Percentiles rank a stretch among this genome's conserved stretches.
phyloP scores from a whole-genome alignment of 2,113 vertebrate genomes.

The Sylvilagus bachmani region DNA sequence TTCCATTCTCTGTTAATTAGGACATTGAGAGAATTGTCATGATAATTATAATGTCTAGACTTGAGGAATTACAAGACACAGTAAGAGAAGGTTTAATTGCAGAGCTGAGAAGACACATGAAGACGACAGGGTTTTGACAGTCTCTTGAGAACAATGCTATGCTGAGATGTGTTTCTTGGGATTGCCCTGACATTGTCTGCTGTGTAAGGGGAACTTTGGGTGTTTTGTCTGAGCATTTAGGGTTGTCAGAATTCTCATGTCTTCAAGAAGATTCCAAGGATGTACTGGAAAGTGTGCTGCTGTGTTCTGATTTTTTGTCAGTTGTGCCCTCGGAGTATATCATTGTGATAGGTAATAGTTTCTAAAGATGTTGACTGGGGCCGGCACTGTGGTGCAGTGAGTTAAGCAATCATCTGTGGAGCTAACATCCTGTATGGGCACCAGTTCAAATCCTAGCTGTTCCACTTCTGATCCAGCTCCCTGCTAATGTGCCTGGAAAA shows the following conservation, averaged over 20 bases:
- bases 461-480: too few relatives aligned
- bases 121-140: slow-evolving; percentile 24
- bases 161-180: not conserved
- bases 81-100: slow-evolving; percentile 69
- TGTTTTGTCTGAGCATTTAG: slow-evolving; percentile 39
- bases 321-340: not conserved
- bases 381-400: too few relatives aligned
- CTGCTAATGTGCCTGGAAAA: too few relatives aligned
- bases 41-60: slow-evolving; percentile 72
- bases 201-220: not conserved
- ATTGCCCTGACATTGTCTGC: not conserved
- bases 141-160: not conserved
- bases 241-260: slow-evolving; percentile 29
- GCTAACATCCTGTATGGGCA: too few relatives aligned
- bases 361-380: not conserved
- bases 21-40: slow-evolving; percentile 47
- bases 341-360: not conserved
- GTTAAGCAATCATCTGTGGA: too few relatives aligned
- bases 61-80: slow-evolving; percentile 63
- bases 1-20: slow-evolving; percentile 62
- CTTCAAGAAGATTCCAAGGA: not conserved
- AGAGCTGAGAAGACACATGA: slow-evolving; percentile 39
- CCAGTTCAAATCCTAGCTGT: too few relatives aligned
- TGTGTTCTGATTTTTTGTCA: not conserved
- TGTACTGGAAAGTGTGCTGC: not conserved